Conservation (phyloP, 2,888 invertebrate species). For the Xanthia icteritia region DNA sequence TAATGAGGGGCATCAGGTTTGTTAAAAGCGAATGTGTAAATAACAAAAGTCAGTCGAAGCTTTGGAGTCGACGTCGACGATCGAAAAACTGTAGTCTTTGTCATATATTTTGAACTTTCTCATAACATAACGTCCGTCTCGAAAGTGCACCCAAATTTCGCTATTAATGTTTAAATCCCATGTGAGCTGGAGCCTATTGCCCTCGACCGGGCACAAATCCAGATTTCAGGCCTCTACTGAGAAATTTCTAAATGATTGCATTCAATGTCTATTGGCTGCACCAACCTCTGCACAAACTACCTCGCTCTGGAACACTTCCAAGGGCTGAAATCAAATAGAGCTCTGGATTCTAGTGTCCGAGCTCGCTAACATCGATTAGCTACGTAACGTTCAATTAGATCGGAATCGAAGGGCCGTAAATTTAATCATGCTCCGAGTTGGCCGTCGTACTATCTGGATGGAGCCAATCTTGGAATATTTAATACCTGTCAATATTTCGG, state of each 20-base stretch:
- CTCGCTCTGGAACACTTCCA: conserved; percentile 43
- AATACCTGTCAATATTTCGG: conserved; percentile 25
- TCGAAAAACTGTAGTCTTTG: neutral
- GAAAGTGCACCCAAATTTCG: neutral
- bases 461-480: conserved; percentile 14
- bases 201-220: neutral
- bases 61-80: neutral
- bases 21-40: neutral
- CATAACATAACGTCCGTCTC: neutral
- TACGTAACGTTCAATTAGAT: conserved; percentile 38
- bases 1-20: neutral
- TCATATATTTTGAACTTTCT: neutral
- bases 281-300: neutral
- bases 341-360: conserved; percentile 13
- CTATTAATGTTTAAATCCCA: neutral
- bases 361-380: conserved; percentile 46
- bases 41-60: neutral
- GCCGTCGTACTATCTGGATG: neutral
- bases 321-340: conserved; percentile 25
- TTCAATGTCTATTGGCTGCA: conserved; percentile 1
- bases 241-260: neutral
- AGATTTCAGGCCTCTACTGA: neutral
- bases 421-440: conserved; percentile 12
- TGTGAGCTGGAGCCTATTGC: neutral
- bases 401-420: conserved; percentile 19